phyloP scores from a whole-genome alignment of 2,888 invertebrate species.

The Phyllotreta cruciferae region DNA sequence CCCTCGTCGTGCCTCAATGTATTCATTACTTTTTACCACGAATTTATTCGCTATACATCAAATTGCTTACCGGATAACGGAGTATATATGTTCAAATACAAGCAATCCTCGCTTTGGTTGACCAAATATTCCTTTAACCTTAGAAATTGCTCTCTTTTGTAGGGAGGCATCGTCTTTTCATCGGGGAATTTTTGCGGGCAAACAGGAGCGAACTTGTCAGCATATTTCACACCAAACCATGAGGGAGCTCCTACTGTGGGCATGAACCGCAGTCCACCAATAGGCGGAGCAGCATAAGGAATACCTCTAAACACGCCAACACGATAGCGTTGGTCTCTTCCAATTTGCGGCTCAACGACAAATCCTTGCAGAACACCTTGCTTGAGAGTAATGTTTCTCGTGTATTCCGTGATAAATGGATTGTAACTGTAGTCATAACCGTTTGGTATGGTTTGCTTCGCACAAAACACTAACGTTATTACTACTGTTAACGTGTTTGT shows the following conservation, averaged over 20 bases:
- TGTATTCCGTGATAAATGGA: slow-evolving; percentile 43
- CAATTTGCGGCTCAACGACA: slow-evolving; percentile 69
- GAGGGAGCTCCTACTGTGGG: slow-evolving; percentile 76
- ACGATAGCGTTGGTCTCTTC: slow-evolving; percentile 65
- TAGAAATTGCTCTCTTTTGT: slow-evolving; percentile 74
- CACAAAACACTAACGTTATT: slow-evolving; percentile 38
- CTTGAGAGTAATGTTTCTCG: slow-evolving; percentile 61
- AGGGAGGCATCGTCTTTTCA: slow-evolving; percentile 69
- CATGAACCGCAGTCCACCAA: slow-evolving; percentile 68
- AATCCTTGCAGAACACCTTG: slow-evolving; percentile 75
- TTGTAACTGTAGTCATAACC: slow-evolving; percentile 30
- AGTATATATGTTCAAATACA: slow-evolving; percentile 91
- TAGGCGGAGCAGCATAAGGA: slow-evolving; percentile 83
- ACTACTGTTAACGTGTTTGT: slow-evolving; percentile 45
- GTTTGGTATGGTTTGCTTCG: slow-evolving; percentile 9
- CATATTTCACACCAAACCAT: slow-evolving; percentile 76
- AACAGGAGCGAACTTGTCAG: slow-evolving; percentile 77
- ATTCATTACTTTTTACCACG: too few relatives aligned
- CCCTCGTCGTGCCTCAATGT: too few relatives aligned
- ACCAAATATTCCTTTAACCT: slow-evolving; percentile 74
- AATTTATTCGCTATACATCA: neutral
- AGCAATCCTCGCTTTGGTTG: slow-evolving; percentile 84
- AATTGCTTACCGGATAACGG: slow-evolving; percentile 61
- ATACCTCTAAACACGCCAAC: slow-evolving; percentile 81
- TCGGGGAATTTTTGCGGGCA: slow-evolving; percentile 85